A percentile compares a stretch with the other conserved stretches of the same genome.
Conservation (phyloP, 1,140 invertebrate genomes). For the Penaeus chinensis region DNA sequence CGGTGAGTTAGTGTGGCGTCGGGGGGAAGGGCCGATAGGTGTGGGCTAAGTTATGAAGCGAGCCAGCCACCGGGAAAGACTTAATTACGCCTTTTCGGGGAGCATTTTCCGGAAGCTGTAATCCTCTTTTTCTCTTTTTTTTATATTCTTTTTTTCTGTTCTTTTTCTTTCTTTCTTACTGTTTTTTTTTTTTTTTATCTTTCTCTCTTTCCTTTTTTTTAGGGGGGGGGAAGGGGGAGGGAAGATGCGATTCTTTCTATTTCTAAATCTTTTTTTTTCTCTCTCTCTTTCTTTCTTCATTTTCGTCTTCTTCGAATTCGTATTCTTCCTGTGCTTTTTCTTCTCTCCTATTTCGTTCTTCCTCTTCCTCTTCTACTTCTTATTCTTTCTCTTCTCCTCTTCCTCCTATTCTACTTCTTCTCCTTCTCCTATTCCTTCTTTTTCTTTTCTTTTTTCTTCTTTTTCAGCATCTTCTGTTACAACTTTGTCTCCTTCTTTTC, state of each 20-base stretch:
- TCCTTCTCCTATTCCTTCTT: no score
- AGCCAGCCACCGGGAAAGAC: conserved; percentile 12
- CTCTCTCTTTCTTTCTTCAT: not conserved
- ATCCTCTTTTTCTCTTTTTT: no score
- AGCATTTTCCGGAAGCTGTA: no score
- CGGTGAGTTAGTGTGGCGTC: not conserved
- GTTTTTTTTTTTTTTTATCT: no score
- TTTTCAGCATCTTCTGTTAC: no score
- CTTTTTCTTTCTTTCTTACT: no score
- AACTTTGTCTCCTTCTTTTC: no score
- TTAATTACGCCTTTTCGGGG: conserved; percentile 32
- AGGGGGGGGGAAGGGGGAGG: not conserved
- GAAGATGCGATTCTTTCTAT: not conserved
- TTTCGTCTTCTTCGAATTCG: not conserved
- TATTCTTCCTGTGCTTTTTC: not conserved
- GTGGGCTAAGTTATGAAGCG: conserved; percentile 9
- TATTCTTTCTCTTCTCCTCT: no score
- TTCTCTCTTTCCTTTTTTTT: not conserved
- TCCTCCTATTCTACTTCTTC: no score
- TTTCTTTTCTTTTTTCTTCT: no score
- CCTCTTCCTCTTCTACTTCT: not conserved
- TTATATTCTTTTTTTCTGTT: no score
- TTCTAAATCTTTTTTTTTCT: not conserved
- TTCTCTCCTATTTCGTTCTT: not conserved
- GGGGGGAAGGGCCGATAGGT: not conserved